Conservation (phyloP, 2,797 vertebrate genomes). For the Choloepus didactylus region DNA sequence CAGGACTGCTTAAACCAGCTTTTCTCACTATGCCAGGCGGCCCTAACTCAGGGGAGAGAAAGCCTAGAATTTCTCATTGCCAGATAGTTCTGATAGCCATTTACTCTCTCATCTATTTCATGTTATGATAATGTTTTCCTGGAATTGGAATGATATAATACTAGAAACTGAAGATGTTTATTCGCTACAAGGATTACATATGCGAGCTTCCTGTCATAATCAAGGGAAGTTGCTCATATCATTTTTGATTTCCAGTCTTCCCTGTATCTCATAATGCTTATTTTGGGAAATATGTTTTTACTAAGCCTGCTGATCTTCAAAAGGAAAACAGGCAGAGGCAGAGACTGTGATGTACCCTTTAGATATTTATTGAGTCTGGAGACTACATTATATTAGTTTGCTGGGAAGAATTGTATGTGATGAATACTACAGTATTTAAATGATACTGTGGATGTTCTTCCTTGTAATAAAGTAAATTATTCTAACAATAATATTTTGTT, state of each 20-base stretch:
- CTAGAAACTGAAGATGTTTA: conserved; percentile 85
- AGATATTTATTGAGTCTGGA: conserved; percentile 74
- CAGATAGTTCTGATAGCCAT: conserved; percentile 64
- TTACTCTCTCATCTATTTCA: conserved; percentile 82
- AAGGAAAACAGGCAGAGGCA: conserved; percentile 45
- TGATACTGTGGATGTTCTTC: conserved; percentile 54
- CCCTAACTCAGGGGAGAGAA: conserved; percentile 14
- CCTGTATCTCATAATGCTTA: conserved; percentile 73
- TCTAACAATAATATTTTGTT: conserved; percentile 69
- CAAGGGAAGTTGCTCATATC: conserved; percentile 67
- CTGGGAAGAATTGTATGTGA: conserved; percentile 77
- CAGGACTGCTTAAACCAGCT: neutral
- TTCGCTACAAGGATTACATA: conserved; percentile 79
- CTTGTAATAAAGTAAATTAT: conserved; percentile 74
- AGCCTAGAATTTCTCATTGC: conserved; percentile 56
- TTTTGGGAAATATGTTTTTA: conserved; percentile 77
- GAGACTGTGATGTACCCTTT: conserved; percentile 8
- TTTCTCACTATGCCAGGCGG: conserved; percentile 3
- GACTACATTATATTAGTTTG: conserved; percentile 74
- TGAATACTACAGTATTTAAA: conserved; percentile 67
- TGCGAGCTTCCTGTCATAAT: conserved; percentile 81
- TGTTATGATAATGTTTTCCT: conserved; percentile 85
- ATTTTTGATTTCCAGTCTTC: conserved; percentile 79
- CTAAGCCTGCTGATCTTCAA: conserved; percentile 61
- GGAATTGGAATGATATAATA: conserved; percentile 83